Conservation (phyloP, 2,888 invertebrate genomes). For the Plusia festucae region DNA sequence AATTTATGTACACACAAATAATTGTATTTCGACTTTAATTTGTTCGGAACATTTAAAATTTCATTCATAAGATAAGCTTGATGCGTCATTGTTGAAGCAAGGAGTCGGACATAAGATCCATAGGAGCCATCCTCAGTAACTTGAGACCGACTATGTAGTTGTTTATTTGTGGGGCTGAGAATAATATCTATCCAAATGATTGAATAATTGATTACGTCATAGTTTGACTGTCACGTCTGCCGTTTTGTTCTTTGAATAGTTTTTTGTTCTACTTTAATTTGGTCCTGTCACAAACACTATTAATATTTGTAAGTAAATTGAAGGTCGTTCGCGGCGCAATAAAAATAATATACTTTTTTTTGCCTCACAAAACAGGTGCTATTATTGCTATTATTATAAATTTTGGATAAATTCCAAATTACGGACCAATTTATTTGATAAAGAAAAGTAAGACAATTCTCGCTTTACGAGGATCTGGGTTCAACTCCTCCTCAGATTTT, state of each 20-base stretch:
- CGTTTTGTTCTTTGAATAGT: not conserved
- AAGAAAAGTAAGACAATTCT: too few relatives aligned
- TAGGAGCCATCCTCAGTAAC: not conserved
- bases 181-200: too few relatives aligned
- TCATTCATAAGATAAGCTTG: too few relatives aligned
- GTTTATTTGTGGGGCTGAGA: too few relatives aligned
- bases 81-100: not conserved
- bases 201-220: too few relatives aligned
- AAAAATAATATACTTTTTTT: conserved; percentile 1
- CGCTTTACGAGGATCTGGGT: too few relatives aligned
- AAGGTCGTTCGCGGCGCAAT: conserved; percentile 1
- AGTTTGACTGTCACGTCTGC: not conserved
- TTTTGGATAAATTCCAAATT: not conserved
- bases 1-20: too few relatives aligned
- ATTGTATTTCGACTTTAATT: too few relatives aligned
- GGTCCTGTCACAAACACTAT: not conserved
- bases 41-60: too few relatives aligned
- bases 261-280: not conserved
- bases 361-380: not conserved
- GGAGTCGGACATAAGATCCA: not conserved
- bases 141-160: too few relatives aligned
- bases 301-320: not conserved
- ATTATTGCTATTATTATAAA: not conserved
- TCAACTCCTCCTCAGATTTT: too few relatives aligned
- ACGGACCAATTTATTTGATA: not conserved